Evolutionary conservation across 1,140 invertebrate species (phyloP).

Genomic region (Trachymyrmex septentrionalis): DNA sequence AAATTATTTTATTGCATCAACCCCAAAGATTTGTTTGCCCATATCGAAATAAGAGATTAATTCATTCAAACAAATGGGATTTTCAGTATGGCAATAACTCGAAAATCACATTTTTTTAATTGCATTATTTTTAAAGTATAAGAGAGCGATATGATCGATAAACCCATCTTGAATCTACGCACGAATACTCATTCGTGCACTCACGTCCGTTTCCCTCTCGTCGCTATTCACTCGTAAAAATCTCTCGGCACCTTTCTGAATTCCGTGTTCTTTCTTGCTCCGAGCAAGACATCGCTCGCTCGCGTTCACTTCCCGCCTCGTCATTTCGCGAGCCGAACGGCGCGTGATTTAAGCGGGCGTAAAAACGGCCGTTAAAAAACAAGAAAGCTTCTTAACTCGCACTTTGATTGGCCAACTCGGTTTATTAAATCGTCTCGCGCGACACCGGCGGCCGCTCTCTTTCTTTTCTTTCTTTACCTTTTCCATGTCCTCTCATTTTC

Average conservation of each 20-base stretch:
- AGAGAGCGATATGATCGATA: background rate
- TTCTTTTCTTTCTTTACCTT: constrained; percentile 38
- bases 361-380: constrained; percentile 86
- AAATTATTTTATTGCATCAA: too few species aligned
- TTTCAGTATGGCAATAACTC: too few species aligned
- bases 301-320: constrained; percentile 23
- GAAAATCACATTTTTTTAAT: too few species aligned
- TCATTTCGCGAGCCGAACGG: constrained; percentile 69
- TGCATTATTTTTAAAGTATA: too few species aligned
- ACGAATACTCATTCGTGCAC: background rate
- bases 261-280: constrained; percentile 56
- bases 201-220: constrained; percentile 51
- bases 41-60: too few species aligned
- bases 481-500: background rate
- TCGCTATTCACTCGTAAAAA: constrained; percentile 71
- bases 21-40: too few species aligned
- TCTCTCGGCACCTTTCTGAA: constrained; percentile 67
- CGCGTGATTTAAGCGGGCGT: constrained; percentile 86
- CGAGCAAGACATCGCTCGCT: constrained; percentile 19
- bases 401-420: constrained; percentile 85
- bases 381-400: constrained; percentile 85
- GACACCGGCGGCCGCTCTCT: constrained; percentile 63
- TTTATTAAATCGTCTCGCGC: constrained; percentile 85
- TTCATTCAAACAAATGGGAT: too few species aligned
- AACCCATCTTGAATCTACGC: background rate